phyloP scores from a whole-genome alignment of 2,113 vertebrate species.

The Syrrhaptes paradoxus region DNA sequence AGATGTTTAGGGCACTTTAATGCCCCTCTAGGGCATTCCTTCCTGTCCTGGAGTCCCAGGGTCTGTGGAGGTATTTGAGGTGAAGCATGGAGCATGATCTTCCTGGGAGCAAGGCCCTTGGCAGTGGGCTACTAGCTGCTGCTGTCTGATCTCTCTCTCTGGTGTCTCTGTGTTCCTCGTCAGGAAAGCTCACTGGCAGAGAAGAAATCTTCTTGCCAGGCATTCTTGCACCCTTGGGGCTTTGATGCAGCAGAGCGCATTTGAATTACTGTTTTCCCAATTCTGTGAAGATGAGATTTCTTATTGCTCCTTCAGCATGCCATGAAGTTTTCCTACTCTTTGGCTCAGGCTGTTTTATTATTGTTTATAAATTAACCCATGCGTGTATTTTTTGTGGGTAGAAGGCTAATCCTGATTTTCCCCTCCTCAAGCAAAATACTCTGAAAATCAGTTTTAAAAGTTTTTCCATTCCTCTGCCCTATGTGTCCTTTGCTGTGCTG shows the following conservation, averaged over 20 bases:
- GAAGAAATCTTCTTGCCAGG: not conserved
- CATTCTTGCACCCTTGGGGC: accelerated
- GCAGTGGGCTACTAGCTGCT: not conserved
- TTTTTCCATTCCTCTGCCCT: not conserved
- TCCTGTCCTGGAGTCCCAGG: not conserved
- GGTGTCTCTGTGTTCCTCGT: not conserved
- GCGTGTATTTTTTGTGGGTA: not conserved
- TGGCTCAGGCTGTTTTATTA: not conserved
- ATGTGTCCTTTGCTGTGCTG: not conserved
- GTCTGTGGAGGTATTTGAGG: not conserved
- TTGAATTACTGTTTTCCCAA: not conserved
- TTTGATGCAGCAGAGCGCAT: not conserved
- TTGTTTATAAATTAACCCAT: not conserved
- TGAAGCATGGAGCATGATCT: not conserved
- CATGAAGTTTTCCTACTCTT: not conserved
- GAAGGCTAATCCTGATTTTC: not conserved
- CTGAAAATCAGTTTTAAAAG: not conserved
- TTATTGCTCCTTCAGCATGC: not conserved
- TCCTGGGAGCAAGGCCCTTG: not conserved
- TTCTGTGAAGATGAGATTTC: not conserved
- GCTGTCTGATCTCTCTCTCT: not conserved
- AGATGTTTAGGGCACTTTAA: not conserved
- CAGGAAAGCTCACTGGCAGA: not conserved
- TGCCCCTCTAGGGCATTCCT: not conserved
- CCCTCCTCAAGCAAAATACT: not conserved